Conservation (phyloP, 2,797 vertebrate genomes). For the Falco naumanni region DNA sequence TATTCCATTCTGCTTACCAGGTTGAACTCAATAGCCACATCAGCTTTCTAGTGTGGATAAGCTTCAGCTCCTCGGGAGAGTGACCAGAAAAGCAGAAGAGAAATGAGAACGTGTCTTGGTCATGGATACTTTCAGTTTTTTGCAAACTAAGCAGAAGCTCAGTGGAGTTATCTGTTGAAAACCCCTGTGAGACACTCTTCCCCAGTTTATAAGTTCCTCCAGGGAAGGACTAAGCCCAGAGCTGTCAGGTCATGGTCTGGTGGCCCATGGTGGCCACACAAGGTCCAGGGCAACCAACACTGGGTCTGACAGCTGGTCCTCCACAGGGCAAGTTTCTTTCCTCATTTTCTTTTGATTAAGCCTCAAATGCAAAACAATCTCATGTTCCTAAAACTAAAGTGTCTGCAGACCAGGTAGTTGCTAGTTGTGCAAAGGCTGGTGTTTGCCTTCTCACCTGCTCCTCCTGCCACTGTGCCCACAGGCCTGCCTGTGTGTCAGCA, state of each 20-base stretch:
- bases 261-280: accelerated
- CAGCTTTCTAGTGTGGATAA: background rate
- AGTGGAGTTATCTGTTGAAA: background rate
- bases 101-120: background rate
- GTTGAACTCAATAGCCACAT: background rate
- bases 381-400: background rate
- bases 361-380: background rate
- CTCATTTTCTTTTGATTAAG: background rate
- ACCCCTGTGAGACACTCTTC: background rate
- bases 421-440: background rate
- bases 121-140: background rate
- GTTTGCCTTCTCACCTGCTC: background rate
- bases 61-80: background rate
- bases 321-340: background rate
- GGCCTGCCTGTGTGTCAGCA: background rate
- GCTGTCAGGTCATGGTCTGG: background rate
- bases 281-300: background rate
- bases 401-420: background rate
- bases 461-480: background rate
- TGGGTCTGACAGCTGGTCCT: background rate
- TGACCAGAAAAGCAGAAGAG: background rate
- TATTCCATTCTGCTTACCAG: background rate
- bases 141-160: background rate
- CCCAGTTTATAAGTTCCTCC: background rate
- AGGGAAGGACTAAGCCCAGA: background rate